Evolutionary conservation across 2,888 invertebrate genomes (phyloP), one percentile per base, ranked within the genome.

Genomic region (Ochropleura plecta): DNA sequence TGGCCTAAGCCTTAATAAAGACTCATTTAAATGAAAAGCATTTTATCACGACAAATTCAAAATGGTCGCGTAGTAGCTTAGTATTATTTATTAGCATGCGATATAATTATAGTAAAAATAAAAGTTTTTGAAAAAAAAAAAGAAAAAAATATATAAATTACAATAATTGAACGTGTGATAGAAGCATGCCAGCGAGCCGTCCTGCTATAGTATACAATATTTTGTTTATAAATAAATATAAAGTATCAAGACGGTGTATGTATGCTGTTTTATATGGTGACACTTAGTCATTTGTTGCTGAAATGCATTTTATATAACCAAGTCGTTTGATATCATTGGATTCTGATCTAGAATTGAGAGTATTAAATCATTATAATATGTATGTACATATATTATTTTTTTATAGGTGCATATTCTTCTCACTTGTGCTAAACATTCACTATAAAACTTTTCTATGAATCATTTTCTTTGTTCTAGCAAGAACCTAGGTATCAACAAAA

Each of bases 41-140:
- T 80, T 79, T 75, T 81, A 77, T 74, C 76, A 83, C 86, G 83
- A 84, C 83, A 85, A 88, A 90, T 91, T 91, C 92, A 91, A 90
- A 89, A 89, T 86, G 90, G 89, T 85, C 82, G 90, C 88, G 86
- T 83, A 83, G 86, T 93, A 94, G 94, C 91, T 93, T 95, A 95
- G 94, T 91, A 91, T 94, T 94, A 95, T 95, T 96, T 95, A 96
- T 95, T 95, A 95, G 96, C 96, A 96, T 95, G 95, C 94, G 90
- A 86, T 94, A 94, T 91, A 92, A 90, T 90, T 90, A 92, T 86
- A 88, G 86, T 86, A 74, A 88, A 89, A 85, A 84, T 89, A 91
- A 90, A 87, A 86, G 89, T 89, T 87, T 78, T 76, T 73, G 44
- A 89, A 90, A 90, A 89, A 89, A 88, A 87, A 88, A 89, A 83